A percentile compares a stretch with the other conserved stretches of the same genome.
phyloP scores from a whole-genome alignment of 2,888 invertebrate species.

The Tanytarsus gracilentus region DNA sequence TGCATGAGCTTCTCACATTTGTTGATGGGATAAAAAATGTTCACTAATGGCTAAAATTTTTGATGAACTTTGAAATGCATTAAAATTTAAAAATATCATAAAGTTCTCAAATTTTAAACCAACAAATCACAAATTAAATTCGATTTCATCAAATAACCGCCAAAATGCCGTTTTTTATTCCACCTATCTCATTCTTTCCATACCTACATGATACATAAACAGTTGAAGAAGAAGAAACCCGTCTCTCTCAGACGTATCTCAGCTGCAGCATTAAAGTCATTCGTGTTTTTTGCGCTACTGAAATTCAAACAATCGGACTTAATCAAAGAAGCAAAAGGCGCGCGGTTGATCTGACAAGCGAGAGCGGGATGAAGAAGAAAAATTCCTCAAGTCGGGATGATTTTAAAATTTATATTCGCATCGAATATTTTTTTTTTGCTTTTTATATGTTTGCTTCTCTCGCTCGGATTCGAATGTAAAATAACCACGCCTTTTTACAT shows the following conservation, averaged over 20 bases:
- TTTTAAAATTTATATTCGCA: constrained; percentile 25
- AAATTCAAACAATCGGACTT: constrained; percentile 26
- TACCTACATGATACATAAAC: background rate
- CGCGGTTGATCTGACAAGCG: constrained; percentile 22
- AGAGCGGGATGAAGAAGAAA: constrained; percentile 6
- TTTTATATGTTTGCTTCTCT: no score
- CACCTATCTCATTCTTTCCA: no score
- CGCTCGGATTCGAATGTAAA: constrained; percentile 29
- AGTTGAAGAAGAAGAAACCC: background rate
- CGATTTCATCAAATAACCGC: no score
- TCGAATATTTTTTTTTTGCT: no score
- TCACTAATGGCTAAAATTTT: no score
- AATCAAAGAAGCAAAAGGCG: constrained; percentile 26
- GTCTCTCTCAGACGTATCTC: background rate
- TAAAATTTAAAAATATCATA: no score
- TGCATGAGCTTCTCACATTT: no score
- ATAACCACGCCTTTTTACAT: constrained; percentile 29
- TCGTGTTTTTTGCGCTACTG: constrained; percentile 20
- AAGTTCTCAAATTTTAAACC: no score
- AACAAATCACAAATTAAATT: no score
- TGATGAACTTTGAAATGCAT: no score
- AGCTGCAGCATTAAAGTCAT: constrained; percentile 20
- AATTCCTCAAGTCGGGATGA: constrained; percentile 26
- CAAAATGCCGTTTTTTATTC: background rate
- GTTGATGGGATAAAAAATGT: no score